Percentiles rank a stretch among this genome's conserved stretches.
These are phyloP conservation scores for Hirundichthys speculiger DNA, from an alignment of 2,113 vertebrate species.

Conservation along the genomic window DNA sequence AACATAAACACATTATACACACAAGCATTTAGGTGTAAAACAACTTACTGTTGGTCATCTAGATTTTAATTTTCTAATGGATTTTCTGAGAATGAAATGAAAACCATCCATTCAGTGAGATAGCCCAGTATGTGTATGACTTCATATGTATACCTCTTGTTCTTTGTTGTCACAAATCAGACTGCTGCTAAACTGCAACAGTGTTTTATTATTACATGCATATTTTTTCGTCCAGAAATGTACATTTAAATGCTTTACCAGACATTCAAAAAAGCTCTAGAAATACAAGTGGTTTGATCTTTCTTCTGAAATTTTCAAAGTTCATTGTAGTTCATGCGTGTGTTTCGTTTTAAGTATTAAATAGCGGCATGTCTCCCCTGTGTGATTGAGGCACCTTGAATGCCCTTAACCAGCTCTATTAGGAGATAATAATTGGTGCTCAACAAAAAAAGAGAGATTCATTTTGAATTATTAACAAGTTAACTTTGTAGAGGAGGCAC, in stretches of 20 bases:
- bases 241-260: neutral
- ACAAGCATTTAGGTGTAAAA: too few species aligned
- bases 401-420: constrained; percentile 82
- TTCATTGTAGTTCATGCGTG: constrained; percentile 45
- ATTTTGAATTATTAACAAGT: constrained; percentile 92
- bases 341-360: constrained; percentile 60
- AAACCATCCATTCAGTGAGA: too few species aligned
- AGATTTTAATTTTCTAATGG: neutral
- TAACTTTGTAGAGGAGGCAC: constrained; percentile 99
- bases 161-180: too few species aligned
- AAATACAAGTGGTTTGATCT: constrained; percentile 23
- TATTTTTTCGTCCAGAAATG: neutral
- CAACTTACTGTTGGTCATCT: neutral
- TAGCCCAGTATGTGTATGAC: too few species aligned
- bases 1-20: too few species aligned
- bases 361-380: constrained; percentile 63
- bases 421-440: constrained; percentile 83
- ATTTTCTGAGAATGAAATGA: too few species aligned
- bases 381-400: constrained; percentile 78
- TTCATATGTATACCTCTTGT: too few species aligned
- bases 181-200: neutral
- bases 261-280: constrained; percentile 3
- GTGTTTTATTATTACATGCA: neutral
- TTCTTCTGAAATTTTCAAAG: constrained; percentile 37
- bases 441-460: constrained; percentile 77